These are phyloP conservation scores for Epinephelus awoara DNA, from an alignment of 2,797 vertebrate species.

Conservation along the genomic window DNA sequence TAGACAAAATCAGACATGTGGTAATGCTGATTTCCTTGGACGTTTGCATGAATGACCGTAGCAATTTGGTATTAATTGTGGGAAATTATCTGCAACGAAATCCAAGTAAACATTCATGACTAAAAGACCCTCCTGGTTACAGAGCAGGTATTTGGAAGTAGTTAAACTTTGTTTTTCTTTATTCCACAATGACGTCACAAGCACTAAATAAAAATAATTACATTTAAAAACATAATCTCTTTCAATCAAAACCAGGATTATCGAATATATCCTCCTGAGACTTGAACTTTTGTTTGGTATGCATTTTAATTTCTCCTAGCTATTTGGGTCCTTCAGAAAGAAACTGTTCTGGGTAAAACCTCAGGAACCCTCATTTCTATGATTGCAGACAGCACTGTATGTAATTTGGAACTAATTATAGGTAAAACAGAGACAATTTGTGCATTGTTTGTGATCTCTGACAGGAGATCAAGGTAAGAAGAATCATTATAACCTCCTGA, in stretches of 20 bases:
- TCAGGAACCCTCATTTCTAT: too few relatives aligned
- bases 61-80: not conserved
- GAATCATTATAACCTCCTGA: too few relatives aligned
- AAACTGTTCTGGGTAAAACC: too few relatives aligned
- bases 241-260: not conserved
- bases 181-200: not conserved
- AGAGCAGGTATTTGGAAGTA: not conserved
- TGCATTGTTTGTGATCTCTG: not conserved
- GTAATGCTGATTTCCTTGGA: not conserved
- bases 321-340: too few relatives aligned
- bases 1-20: not conserved
- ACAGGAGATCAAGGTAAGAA: too few relatives aligned
- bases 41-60: not conserved
- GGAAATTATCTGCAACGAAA: not conserved
- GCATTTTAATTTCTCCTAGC: too few relatives aligned
- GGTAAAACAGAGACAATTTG: not conserved
- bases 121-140: too few relatives aligned
- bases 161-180: not conserved
- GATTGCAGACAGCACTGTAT: not conserved
- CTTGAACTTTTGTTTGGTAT: too few relatives aligned
- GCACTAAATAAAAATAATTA: not conserved
- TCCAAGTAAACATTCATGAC: not conserved
- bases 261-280: too few relatives aligned
- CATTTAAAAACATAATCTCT: not conserved
- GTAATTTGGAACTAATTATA: not conserved